Base-by-base conservation (phyloP, 2,797 vertebrate genomes). In the Coregonus suidteri region DNA sequence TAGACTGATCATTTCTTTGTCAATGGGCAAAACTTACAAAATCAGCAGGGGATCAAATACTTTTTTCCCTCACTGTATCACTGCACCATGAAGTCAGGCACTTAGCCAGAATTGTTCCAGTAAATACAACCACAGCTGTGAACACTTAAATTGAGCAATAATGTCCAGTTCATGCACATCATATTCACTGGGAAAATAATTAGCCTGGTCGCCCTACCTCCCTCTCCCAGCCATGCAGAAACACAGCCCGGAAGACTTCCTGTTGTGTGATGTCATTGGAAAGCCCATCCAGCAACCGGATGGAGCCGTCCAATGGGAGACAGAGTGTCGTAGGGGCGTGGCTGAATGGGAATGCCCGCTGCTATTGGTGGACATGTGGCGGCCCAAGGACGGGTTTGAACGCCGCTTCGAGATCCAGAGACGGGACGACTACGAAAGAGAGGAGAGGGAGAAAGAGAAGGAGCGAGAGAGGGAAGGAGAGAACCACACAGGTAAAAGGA, bases 321-420 rank as follows among this genome's bases (percentile, higher is more conserved):
- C 94, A 15, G 96, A 97, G 88, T 96, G 96, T 83, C 94, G 96
- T 86, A 95, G 96, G 79, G 93, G 95, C 2, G 94, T 98, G 87
- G 96, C 96, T 67, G 94, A 96, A 53, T 92, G 94, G 78, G 97
- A 98, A 92, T 93, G 97, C 81, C 96, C 97, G 66, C 89, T 98
- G 86, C 91, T 98, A 86, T 92, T 98, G 80, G 95, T 97, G 86
- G 97, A 98, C 86, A 96, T 98, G 91, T 98, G 97, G 97, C 94
- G 95, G 78, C 96, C 96, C 13, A 96, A 96, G 82, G 93, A 96
- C 0, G 97, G 97, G 14, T 97, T 95, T 74, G 96, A 96, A 75
- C 93, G 96, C 2, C 95, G 96, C 64, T 97, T 97, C 86, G 96
- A 98, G 91, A 96, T 98, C 77, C 95, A 96, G 41, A 91, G 94